Base-by-base conservation (phyloP, 2,888 invertebrate genomes). In the Meghimatium bilineatum region DNA sequence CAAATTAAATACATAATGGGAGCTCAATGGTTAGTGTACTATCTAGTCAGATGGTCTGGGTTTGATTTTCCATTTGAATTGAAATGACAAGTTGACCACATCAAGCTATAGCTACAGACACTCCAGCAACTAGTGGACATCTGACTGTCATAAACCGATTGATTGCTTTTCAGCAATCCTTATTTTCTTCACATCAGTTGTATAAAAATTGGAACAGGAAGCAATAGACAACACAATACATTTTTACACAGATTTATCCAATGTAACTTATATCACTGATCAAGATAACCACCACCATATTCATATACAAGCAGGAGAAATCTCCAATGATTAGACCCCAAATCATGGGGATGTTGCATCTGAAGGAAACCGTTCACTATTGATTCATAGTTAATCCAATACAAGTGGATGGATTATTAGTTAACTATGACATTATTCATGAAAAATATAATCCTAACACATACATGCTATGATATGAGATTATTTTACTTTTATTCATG, bases 351-450 rank as follows among this genome's bases (percentile, higher is more conserved):
- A 29, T 66, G 29, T n/a, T 38, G 77, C 34, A 2, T 14, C 20
- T 63, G 63, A 14, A 0, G 66, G 44, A 26, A n/a, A 38, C 29
- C 66, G 66, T 38, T 17, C 78, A 36, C 29, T 63, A 10, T 44
- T 78, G 17, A 17, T 67, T 17, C 77, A 77, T 52, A 60, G n/a
- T 60, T 77, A n/a, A 63, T 60, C 36, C 77, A 26, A 60, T 76
- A 32, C 34, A 77, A 17, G 49, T 78, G 38, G 32, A 49, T 44
- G 66, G 32, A 12, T 34, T 66, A 26, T 14, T 44, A 44, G 26
- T n/a, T 67, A 20, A 78, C 32, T 66, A 66, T 49, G 36, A 23
- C 63, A 17, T 29, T 34, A 26, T 0, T 52, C 17, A 38, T 26
- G 5, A 29, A 56, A 29, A 6, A 36, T 52, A 34, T 1, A n/a